Percentiles rank a stretch among this genome's conserved stretches.
Evolutionary conservation across 2,888 invertebrate species (phyloP).

Genomic region (Pachliopta kotzebuea): DNA sequence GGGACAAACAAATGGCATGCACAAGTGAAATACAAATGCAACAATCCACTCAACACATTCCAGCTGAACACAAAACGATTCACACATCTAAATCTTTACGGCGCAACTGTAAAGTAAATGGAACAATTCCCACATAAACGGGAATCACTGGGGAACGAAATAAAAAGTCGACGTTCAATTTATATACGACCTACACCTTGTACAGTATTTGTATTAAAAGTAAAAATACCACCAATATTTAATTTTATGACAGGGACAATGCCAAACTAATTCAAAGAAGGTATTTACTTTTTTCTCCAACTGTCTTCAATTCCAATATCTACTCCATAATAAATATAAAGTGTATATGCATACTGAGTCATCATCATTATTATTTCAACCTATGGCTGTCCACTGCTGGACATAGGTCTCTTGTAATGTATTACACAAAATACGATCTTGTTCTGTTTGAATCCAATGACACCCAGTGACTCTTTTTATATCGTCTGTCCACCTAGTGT

Average conservation of each 20-base stretch:
- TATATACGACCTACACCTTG: neutral
- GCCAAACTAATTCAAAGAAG: too few relatives aligned
- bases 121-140: constrained; percentile 16
- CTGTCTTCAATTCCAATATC: too few relatives aligned
- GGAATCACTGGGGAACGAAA: constrained; percentile 8
- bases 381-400: too few relatives aligned
- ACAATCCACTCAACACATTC: constrained; percentile 13
- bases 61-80: constrained; percentile 11
- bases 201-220: constrained; percentile 1
- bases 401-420: too few relatives aligned
- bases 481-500: too few relatives aligned
- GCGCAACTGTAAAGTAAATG: constrained; percentile 5
- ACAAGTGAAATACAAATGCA: constrained; percentile 6
- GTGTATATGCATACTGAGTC: too few relatives aligned
- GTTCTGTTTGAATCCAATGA: too few relatives aligned
- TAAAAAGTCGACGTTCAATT: constrained; percentile 4
- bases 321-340: too few relatives aligned
- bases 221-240: neutral
- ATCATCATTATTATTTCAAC: too few relatives aligned
- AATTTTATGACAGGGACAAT: neutral
- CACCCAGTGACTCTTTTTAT: too few relatives aligned
- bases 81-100: constrained; percentile 6
- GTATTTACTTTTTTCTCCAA: too few relatives aligned
- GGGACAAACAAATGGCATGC: constrained; percentile 10
- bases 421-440: too few relatives aligned